A percentile compares a stretch with the other conserved stretches of the same genome.
These are phyloP conservation scores for Leptinotarsa texana DNA, from an alignment of 1,140 invertebrate species.

Conservation along the genomic window DNA sequence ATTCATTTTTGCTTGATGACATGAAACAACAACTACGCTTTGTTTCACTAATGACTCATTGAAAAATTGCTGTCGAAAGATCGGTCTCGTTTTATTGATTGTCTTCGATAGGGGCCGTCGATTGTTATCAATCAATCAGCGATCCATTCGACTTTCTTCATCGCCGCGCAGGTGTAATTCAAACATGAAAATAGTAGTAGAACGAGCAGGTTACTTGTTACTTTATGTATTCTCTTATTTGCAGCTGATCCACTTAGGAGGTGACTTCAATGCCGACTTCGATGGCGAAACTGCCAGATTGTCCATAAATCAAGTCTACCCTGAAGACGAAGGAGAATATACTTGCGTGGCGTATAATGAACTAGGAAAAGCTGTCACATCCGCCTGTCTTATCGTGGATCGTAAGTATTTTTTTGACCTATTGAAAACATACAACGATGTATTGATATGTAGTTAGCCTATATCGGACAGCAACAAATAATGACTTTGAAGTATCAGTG, in stretches of 20 bases:
- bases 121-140: neutral
- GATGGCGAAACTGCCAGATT: conserved; percentile 71
- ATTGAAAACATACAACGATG: too few species aligned
- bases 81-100: neutral
- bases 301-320: conserved; percentile 75
- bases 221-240: conserved; percentile 43
- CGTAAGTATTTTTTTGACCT: conserved; percentile 59
- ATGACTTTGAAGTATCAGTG: too few species aligned
- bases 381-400: conserved; percentile 79
- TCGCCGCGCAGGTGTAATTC: neutral
- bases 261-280: conserved; percentile 69
- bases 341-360: conserved; percentile 81
- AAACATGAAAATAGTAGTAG: neutral
- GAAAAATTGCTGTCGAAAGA: neutral
- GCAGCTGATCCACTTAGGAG: conserved; percentile 69
- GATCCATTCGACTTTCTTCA: neutral
- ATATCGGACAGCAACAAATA: too few species aligned
- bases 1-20: too few species aligned
- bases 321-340: conserved; percentile 89
- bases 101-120: neutral
- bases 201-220: conserved; percentile 7
- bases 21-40: too few species aligned
- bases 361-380: conserved; percentile 77
- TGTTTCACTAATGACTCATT: too few species aligned
- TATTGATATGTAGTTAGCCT: too few species aligned